A percentile compares a stretch with the other conserved stretches of the same genome.
These are phyloP conservation scores for Malurus splendens DNA, from an alignment of 2,797 vertebrate species.

Conservation along the genomic window DNA sequence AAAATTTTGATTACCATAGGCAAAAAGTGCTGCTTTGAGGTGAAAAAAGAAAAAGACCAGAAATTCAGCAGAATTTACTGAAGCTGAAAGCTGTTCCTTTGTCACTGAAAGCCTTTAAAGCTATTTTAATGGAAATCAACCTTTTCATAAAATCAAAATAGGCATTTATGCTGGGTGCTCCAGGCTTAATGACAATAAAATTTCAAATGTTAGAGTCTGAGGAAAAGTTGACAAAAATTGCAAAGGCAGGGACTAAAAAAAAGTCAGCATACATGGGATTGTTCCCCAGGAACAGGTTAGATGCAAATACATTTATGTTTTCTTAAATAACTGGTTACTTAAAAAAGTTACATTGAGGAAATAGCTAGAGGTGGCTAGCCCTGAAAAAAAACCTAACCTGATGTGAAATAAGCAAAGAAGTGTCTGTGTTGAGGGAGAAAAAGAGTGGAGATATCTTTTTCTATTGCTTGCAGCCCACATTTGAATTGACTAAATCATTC, in stretches of 20 bases:
- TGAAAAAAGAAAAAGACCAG: neutral
- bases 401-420: neutral
- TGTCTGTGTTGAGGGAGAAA: fast-evolving
- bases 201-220: neutral
- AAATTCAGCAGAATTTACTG: neutral
- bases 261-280: neutral
- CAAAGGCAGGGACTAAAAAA: neutral
- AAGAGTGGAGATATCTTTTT: neutral
- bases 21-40: neutral
- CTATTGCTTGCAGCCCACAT: neutral
- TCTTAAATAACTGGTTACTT: neutral
- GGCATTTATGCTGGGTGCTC: neutral
- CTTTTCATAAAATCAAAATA: neutral
- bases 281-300: neutral
- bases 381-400: neutral
- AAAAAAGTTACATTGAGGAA: neutral
- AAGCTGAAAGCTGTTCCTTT: neutral
- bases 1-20: neutral
- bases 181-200: neutral
- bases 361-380: neutral
- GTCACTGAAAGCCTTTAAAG: neutral
- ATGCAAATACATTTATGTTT: neutral
- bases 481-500: neutral
- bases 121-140: neutral
- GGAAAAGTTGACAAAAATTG: neutral